Evolutionary conservation across 23 tunicate genomes (phyloP).

Genomic region (Diplosoma virens): DNA sequence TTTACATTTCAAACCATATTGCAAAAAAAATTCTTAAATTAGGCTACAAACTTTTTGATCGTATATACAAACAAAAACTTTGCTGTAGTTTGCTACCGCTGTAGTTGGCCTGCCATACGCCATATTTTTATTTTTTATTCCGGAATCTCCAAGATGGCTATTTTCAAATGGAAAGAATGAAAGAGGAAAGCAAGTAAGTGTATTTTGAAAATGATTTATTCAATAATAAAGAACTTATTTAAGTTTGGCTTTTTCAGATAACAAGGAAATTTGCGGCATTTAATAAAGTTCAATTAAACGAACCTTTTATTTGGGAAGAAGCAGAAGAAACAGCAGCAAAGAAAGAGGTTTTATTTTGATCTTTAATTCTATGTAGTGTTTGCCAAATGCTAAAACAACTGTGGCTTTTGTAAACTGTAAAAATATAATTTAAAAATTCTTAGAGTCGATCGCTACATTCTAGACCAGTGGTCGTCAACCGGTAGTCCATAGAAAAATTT

Average conservation of each 20-base stretch:
- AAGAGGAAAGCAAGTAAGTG: slow-evolving; percentile 44
- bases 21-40: too few species aligned
- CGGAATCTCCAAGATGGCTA: slow-evolving; percentile 78
- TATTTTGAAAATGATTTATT: background rate
- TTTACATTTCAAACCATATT: too few species aligned
- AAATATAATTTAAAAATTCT: too few species aligned
- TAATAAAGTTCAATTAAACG: slow-evolving; percentile 57
- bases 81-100: slow-evolving; percentile 25
- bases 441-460: too few species aligned
- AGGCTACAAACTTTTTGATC: too few species aligned
- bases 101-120: slow-evolving; percentile 52
- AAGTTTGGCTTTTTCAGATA: slow-evolving; percentile 22
- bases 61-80: too few species aligned
- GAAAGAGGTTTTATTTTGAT: slow-evolving; percentile 42
- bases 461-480: too few species aligned
- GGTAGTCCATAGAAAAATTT: too few species aligned
- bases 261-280: slow-evolving; percentile 49
- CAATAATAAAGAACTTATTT: background rate
- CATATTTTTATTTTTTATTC: slow-evolving; percentile 44
- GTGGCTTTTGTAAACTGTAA: too few species aligned
- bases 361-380: too few species aligned
- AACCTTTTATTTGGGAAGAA: slow-evolving; percentile 49
- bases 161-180: slow-evolving; percentile 45
- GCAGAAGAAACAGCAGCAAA: slow-evolving; percentile 37
- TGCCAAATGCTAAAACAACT: too few species aligned